These are phyloP conservation scores for Grapholita molesta DNA, from an alignment of 1,140 invertebrate species.

Conservation along the genomic window DNA sequence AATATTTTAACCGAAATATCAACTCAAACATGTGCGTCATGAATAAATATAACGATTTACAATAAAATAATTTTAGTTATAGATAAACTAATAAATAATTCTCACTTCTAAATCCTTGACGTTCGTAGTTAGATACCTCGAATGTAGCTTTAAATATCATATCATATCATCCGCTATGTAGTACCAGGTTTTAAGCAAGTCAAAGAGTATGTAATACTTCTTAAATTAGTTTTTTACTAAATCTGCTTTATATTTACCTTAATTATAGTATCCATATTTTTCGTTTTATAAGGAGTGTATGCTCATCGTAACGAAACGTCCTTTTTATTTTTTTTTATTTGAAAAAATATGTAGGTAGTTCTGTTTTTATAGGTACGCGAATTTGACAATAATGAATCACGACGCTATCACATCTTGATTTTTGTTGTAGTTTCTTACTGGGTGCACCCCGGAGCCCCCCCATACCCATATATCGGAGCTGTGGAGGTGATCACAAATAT, in stretches of 20 bases:
- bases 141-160: constrained; percentile 1
- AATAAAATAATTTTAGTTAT: constrained; percentile 3
- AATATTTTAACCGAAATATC: no score
- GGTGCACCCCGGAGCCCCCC: no score
- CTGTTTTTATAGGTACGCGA: not conserved
- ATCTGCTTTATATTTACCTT: no score
- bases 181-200: not conserved
- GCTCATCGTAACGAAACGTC: no score
- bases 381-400: constrained; percentile 11
- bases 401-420: not conserved
- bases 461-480: no score
- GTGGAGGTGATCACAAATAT: no score
- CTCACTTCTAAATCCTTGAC: constrained; percentile 3
- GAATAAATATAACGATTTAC: not conserved
- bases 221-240: no score
- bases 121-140: not conserved
- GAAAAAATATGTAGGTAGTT: no score
- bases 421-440: no score
- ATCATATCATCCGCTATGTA: constrained; percentile 2
- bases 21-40: not conserved
- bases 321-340: not conserved
- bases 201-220: no score
- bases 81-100: not conserved
- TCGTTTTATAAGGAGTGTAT: no score
- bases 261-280: no score